Conservation (phyloP, 1,140 invertebrate genomes). For the Orius insidiosus region DNA sequence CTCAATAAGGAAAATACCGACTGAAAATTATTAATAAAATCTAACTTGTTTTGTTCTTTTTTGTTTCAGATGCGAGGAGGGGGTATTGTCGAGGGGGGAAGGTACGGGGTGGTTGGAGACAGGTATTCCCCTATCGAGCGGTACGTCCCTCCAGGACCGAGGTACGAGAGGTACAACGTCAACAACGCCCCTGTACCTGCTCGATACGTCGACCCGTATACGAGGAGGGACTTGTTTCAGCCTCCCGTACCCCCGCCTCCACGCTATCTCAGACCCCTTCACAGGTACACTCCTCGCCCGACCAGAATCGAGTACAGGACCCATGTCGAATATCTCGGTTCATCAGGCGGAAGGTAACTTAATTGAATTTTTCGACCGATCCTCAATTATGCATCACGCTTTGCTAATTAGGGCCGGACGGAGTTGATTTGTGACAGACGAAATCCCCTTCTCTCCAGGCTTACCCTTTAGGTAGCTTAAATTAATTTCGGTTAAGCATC, state of each 20-base stretch:
- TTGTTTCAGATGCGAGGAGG: slow-evolving; percentile 12
- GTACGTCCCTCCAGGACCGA: slow-evolving; percentile 9
- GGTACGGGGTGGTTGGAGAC: slow-evolving; percentile 3
- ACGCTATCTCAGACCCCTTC: slow-evolving; percentile 12
- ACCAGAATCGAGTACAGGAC: slow-evolving; percentile 14
- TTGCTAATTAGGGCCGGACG: no score
- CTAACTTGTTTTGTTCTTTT: slow-evolving; percentile 2
- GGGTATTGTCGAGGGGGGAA: slow-evolving; percentile 10
- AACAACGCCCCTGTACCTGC: background rate
- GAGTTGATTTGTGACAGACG: no score
- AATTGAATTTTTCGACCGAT: background rate
- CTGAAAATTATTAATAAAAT: no score
- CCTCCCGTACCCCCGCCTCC: slow-evolving; percentile 5
- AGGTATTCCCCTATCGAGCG: slow-evolving; percentile 14
- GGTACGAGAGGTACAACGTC: slow-evolving; percentile 4
- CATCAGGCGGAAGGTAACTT: slow-evolving; percentile 13
- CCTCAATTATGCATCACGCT: no score
- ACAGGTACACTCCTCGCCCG: slow-evolving; percentile 15
- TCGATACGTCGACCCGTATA: slow-evolving; percentile 12
- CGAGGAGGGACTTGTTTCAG: slow-evolving; percentile 6
- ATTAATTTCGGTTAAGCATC: no score
- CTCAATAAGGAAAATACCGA: no score
- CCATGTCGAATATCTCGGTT: slow-evolving; percentile 14
- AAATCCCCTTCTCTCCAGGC: no score
- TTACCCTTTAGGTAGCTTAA: no score